Percentiles rank a stretch among this genome's conserved stretches.
These are phyloP conservation scores for Pomacea canaliculata DNA, from an alignment of 2,888 invertebrate genomes.

Conservation along the genomic window DNA sequence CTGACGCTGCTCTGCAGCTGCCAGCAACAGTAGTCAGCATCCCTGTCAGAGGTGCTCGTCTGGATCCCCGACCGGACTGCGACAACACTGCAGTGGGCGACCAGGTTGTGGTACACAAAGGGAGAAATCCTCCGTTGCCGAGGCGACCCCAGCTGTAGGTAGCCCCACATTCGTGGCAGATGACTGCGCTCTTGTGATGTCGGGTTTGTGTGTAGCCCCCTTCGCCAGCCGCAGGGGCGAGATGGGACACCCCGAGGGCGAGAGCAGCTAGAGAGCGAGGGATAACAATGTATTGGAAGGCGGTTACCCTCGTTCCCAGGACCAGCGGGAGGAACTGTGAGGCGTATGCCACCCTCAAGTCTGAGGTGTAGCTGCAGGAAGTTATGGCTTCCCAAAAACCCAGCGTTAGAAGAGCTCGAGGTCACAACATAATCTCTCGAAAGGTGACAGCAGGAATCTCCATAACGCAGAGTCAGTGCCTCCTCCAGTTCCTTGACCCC, in stretches of 20 bases:
- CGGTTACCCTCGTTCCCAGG: background rate
- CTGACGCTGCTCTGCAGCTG: too few species aligned
- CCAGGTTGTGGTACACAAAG: background rate
- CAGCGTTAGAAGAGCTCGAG: too few species aligned
- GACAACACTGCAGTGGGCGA: constrained; percentile 6
- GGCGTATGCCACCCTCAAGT: background rate
- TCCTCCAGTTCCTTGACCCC: too few species aligned
- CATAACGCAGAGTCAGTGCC: too few species aligned
- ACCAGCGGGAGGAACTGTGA: constrained; percentile 3
- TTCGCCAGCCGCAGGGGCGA: constrained; percentile 21
- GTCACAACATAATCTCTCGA: too few species aligned
- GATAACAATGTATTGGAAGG: constrained; percentile 12
- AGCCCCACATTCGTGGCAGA: constrained; percentile 9
- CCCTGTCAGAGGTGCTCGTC: background rate
- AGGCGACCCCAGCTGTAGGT: background rate
- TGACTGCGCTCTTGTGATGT: background rate
- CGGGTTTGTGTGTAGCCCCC: constrained; percentile 15
- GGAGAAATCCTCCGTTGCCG: background rate
- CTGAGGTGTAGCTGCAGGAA: background rate
- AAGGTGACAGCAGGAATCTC: too few species aligned
- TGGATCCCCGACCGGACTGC: background rate
- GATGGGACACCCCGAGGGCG: background rate
- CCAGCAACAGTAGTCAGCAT: too few species aligned
- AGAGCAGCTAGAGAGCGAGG: constrained; percentile 16
- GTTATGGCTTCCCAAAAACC: too few species aligned